These are phyloP conservation scores for Emys orbicularis DNA, from an alignment of 2,797 vertebrate genomes.

Conservation along the genomic window DNA sequence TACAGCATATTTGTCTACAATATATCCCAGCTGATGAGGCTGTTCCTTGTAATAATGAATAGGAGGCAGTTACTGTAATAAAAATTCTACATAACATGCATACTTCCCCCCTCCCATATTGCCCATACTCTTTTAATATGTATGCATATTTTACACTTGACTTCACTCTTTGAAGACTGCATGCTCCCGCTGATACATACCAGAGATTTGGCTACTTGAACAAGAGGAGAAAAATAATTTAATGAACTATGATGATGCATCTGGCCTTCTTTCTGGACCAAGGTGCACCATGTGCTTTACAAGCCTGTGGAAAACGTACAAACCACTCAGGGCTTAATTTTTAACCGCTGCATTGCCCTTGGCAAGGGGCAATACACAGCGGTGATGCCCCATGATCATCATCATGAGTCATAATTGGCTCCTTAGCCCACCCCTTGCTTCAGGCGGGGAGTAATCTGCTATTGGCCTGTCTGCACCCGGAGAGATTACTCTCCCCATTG, in stretches of 20 bases:
- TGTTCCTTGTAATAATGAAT: constrained; percentile 44
- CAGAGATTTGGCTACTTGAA: constrained; percentile 67
- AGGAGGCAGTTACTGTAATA: constrained; percentile 61
- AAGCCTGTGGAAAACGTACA: neutral
- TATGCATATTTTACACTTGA: constrained; percentile 68
- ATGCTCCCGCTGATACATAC: constrained; percentile 65
- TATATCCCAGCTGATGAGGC: constrained; percentile 43
- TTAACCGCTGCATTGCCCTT: neutral
- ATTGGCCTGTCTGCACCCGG: neutral
- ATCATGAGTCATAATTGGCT: neutral
- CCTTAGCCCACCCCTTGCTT: neutral
- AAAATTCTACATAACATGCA: constrained; percentile 57
- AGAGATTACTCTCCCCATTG: fast-evolving
- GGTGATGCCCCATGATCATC: neutral
- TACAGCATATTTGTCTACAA: constrained; percentile 48
- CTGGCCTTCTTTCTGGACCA: neutral
- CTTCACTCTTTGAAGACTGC: constrained; percentile 51
- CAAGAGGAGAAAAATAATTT: constrained; percentile 10
- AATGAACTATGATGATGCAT: neutral
- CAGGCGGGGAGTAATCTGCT: neutral
- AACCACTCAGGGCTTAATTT: neutral
- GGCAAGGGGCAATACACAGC: neutral
- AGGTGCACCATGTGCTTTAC: neutral
- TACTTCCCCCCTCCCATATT: constrained; percentile 20
- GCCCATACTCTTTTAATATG: constrained; percentile 58